Evolutionary conservation across 2,888 invertebrate species (phyloP).

Genomic region (Ellobium chinense): DNA sequence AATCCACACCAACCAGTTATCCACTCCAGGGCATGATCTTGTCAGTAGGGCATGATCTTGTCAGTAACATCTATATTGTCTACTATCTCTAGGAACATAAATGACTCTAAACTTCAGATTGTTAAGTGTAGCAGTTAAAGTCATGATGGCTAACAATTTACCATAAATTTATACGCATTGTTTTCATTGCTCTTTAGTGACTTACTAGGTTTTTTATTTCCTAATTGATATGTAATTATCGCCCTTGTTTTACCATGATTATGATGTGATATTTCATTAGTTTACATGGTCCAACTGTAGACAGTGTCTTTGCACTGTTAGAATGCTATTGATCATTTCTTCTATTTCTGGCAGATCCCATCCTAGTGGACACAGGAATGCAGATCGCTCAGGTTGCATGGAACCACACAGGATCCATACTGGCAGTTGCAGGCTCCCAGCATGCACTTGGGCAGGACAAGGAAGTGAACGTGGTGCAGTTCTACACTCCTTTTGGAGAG

Average conservation of each 20-base stretch:
- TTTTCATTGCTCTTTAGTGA: background rate
- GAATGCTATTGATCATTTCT: background rate
- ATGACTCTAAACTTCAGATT: too few relatives aligned
- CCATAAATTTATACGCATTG: background rate
- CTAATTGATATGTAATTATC: background rate
- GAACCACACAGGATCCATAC: conserved; percentile 94
- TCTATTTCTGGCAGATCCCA: conserved; percentile 84
- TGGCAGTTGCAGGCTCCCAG: conserved; percentile 91
- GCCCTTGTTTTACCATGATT: too few relatives aligned
- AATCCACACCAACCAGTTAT: too few relatives aligned
- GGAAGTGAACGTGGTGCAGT: conserved; percentile 89
- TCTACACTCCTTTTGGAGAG: conserved; percentile 93
- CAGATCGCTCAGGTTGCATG: conserved; percentile 90
- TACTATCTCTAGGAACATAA: too few relatives aligned
- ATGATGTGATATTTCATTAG: too few relatives aligned
- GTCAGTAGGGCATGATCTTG: too few relatives aligned
- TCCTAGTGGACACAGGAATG: conserved; percentile 91
- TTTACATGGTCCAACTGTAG: too few relatives aligned
- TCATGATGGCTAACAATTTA: background rate
- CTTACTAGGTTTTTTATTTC: background rate
- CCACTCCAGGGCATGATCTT: too few relatives aligned
- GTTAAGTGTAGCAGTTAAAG: too few relatives aligned
- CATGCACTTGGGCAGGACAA: conserved; percentile 81
- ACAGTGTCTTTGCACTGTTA: too few relatives aligned
- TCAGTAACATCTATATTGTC: too few relatives aligned